Percentiles rank a stretch among this genome's conserved stretches.
These are phyloP conservation scores for Astreopora myriophthalma DNA, from an alignment of 64 coral and sea anemone genomes.

Conservation along the genomic window DNA sequence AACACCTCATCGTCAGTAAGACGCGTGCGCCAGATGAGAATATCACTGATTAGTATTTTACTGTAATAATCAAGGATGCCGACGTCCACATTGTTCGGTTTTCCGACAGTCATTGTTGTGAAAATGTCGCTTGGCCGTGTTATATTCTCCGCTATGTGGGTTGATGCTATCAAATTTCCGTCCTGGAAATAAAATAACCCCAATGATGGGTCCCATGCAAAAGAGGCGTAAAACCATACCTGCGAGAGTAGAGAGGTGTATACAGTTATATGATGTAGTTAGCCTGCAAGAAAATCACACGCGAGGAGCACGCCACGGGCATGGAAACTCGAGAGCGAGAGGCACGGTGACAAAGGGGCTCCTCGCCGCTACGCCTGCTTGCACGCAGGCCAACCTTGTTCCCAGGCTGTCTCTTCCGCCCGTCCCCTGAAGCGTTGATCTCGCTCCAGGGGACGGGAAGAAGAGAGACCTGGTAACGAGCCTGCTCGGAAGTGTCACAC, in stretches of 20 bases:
- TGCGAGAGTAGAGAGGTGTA: neutral
- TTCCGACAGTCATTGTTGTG: slow-evolving; percentile 63
- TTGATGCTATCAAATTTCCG: slow-evolving; percentile 51
- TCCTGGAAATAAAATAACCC: slow-evolving; percentile 81
- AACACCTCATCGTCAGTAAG: slow-evolving; percentile 75
- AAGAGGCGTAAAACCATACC: slow-evolving; percentile 79
- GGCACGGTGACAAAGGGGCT: too few species aligned
- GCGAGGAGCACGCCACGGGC: too few species aligned
- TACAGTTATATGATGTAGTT: too few species aligned
- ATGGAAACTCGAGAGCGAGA: too few species aligned
- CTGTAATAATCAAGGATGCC: slow-evolving; percentile 76
- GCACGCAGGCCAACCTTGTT: too few species aligned
- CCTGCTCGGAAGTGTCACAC: neutral
- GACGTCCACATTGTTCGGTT: slow-evolving; percentile 63
- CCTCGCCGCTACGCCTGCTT: too few species aligned
- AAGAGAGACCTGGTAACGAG: too few species aligned
- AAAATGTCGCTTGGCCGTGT: slow-evolving; percentile 76
- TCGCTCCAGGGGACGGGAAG: too few species aligned
- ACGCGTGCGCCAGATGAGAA: slow-evolving; percentile 74
- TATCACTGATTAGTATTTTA: slow-evolving; percentile 81
- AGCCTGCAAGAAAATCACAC: too few species aligned
- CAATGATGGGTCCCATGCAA: slow-evolving; percentile 55
- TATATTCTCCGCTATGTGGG: neutral
- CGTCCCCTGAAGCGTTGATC: too few species aligned
- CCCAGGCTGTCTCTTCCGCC: too few species aligned